Conservation (phyloP, 1,140 invertebrate genomes). For the Plectrocnemia conspersa region DNA sequence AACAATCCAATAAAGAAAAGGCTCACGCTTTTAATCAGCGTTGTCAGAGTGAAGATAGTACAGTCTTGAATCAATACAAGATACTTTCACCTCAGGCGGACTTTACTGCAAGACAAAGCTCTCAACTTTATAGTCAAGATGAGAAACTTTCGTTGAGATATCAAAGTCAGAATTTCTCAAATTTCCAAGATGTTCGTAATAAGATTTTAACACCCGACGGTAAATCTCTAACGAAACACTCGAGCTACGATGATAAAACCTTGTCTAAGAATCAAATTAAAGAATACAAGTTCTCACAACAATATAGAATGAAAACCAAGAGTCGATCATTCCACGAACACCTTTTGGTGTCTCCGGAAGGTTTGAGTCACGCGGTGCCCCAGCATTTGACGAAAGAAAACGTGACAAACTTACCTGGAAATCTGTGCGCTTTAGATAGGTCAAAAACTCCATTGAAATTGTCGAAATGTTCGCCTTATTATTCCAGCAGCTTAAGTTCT, state of each 20-base stretch:
- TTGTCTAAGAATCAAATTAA: slow-evolving; percentile 58
- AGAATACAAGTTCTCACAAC: slow-evolving; percentile 56
- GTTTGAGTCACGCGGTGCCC: slow-evolving; percentile 17
- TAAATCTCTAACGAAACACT: slow-evolving; percentile 57
- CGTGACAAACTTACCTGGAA: slow-evolving; percentile 32
- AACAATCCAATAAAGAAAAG: slow-evolving; percentile 42
- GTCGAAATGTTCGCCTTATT: slow-evolving; percentile 63
- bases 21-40: slow-evolving; percentile 42
- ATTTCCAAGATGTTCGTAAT: slow-evolving; percentile 43
- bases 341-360: slow-evolving; percentile 49
- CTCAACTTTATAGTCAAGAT: slow-evolving; percentile 54
- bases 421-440: slow-evolving; percentile 38
- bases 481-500: slow-evolving; percentile 64
- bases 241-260: slow-evolving; percentile 58
- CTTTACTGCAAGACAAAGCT: slow-evolving; percentile 41
- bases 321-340: slow-evolving; percentile 60
- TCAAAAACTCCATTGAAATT: slow-evolving; percentile 47
- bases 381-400: slow-evolving; percentile 34
- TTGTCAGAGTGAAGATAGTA: slow-evolving; percentile 56
- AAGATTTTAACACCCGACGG: slow-evolving; percentile 47
- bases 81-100: slow-evolving; percentile 44
- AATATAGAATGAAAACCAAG: slow-evolving; percentile 53
- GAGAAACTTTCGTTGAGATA: slow-evolving; percentile 58
- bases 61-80: slow-evolving; percentile 42
- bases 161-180: slow-evolving; percentile 59